Base-by-base conservation (phyloP, 2,113 vertebrate genomes). In the Rallus limicola region DNA sequence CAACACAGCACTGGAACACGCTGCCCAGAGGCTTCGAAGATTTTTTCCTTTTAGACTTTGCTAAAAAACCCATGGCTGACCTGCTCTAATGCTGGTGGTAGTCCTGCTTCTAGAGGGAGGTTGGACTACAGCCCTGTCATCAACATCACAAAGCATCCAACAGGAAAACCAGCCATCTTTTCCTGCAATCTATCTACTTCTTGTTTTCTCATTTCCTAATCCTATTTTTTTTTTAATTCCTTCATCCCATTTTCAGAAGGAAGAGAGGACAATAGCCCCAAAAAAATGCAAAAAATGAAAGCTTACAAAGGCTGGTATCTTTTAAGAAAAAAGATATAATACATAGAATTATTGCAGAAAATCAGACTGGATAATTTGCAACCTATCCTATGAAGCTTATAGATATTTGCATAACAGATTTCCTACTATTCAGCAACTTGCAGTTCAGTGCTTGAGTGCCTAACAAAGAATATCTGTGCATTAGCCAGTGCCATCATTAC, bases 371-470 rank as follows among this genome's bases (percentile, higher is more conserved):
- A 79, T 81, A 59, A 88, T 71, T 94, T 88, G 48, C 65, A 83
- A 34, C 33, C 16, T 40, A 56, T 64, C 29, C 6, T n/a, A 63
- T 60, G 60, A 92, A 86, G 42, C 76, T 94, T 31, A 34, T 64
- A 81, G 65, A 52, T 75, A 78, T 88, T 92, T 94, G 72, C 76
- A 64, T 86, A 92, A 81, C 46, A 92, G 58, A 69, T 78, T 93
- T 88, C 65, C 65, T 62, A 36, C 70, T 90, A 65, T 92, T 86
- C 64, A 81, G 53, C 60, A 67, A 63, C 48, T 83, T 87, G 58
- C n/a, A 79, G 44, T 21, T 82, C 72, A 46, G 21, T 34, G 17
- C 55, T 65, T 26, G 91, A 23, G 63, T 72, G 50, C 63, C 46
- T 85, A n/a, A 42, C 59, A 86, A 77, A 93, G 70, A 78, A n/a